Evolutionary conservation across 37 sponge, comb jelly and placozoan genomes (phyloP), one percentile per base, ranked within the genome.

Genomic region (Halisarca cf. caerulea): DNA sequence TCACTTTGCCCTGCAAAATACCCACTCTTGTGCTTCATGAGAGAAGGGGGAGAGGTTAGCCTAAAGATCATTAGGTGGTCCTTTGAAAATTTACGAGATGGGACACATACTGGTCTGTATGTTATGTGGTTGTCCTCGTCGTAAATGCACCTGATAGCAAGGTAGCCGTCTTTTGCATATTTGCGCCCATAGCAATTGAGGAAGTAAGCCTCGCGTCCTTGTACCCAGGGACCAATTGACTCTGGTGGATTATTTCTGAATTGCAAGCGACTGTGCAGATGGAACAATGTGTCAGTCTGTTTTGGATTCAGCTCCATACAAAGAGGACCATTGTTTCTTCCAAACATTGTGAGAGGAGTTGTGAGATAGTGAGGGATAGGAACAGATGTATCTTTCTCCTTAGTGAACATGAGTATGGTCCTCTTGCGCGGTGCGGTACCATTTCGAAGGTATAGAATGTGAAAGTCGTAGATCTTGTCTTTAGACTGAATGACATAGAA

Each of bases 391-490:
- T 18, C 38, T 14, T 36, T n/a, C 37, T 73, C 75, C 64, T 61
- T 61, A 7, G 64, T 20, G 64, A 61, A 61, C 28, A 61, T 23
- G 24, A 27, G 64, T 27, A 61, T 27, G 30, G 64, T 27, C 30
- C 24, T 23, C 64, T 61, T 61, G 64, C 20, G 5, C 23, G 20
- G 24, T 23, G 4, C 15, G 64, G 24, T 61, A 4, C 64, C 27
- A 8, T 66, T 58, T 11, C 38, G 11, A 6, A 55, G 24, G 42
- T 71, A 68, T n/a, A 30, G 53, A 34, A 90, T 90, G 35, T 45
- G 51, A 57, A 90, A 90, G 61, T 85, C 90, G 37, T 82, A 66
- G 17, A 71, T 61, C 18, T 88, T 69, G 39, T 85, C 82, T n/a
- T 85, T 81, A 0, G 25, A 80, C 3, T 82, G 78, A 23, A 75